phyloP scores from a whole-genome alignment of 2,113 vertebrate species.

The Sialia sialis region DNA sequence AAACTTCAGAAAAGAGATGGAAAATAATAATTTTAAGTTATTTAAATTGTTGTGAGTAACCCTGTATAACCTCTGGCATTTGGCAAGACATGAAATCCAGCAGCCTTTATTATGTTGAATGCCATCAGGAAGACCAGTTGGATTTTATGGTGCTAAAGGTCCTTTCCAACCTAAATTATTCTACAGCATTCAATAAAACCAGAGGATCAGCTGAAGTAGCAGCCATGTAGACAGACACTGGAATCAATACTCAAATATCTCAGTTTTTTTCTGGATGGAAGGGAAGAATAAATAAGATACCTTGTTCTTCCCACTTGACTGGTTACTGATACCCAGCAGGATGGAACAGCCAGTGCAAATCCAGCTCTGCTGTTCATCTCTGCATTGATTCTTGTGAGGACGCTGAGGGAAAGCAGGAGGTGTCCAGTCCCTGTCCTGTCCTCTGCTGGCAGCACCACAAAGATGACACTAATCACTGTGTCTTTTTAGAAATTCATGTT shows the following conservation, averaged over 20 bases:
- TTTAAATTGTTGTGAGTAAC: background rate
- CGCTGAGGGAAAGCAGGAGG: background rate
- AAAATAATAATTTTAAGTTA: background rate
- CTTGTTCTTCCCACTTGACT: background rate
- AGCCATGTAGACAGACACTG: background rate
- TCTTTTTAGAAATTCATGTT: background rate
- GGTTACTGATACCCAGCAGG: background rate
- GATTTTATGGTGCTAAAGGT: background rate
- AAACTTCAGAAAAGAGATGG: background rate
- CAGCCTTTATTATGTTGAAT: background rate
- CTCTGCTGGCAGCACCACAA: background rate
- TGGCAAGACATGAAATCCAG: background rate
- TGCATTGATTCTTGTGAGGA: background rate
- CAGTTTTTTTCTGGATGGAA: background rate
- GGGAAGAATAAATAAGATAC: background rate
- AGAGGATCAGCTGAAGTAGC: background rate
- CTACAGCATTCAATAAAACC: background rate
- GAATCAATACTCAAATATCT: background rate
- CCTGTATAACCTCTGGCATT: background rate
- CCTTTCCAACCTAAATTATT: background rate
- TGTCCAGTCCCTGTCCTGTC: background rate
- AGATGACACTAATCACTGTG: fast-evolving
- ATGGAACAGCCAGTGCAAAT: background rate
- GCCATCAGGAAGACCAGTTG: background rate
- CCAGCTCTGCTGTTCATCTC: background rate